These are phyloP conservation scores for Dryobota labecula DNA, from an alignment of 2,888 invertebrate genomes.

Conservation along the genomic window DNA sequence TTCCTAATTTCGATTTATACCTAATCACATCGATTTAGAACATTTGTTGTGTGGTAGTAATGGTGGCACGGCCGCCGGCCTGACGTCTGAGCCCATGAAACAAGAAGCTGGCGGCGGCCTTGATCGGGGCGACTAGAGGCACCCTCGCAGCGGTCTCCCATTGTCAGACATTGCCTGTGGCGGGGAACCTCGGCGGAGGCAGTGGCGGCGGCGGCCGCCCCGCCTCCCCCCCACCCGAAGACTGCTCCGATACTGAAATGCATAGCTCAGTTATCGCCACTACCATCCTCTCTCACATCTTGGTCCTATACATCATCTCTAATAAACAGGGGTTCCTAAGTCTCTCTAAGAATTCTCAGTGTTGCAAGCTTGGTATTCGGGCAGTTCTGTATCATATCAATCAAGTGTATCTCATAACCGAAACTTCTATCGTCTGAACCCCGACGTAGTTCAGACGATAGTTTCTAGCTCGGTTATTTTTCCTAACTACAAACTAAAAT, in stretches of 20 bases:
- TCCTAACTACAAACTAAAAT: background rate
- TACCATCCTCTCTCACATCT: background rate
- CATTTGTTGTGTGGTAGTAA: constrained; percentile 90
- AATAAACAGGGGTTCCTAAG: background rate
- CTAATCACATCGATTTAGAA: constrained; percentile 91
- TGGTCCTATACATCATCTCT: background rate
- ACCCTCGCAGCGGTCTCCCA: constrained; percentile 92
- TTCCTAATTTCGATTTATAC: constrained; percentile 83
- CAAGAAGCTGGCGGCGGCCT: constrained; percentile 93
- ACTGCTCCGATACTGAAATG: constrained; percentile 95
- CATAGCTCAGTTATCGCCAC: constrained; percentile 42
- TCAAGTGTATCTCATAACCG: background rate
- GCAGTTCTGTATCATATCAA: background rate
- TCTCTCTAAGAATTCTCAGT: constrained; percentile 20
- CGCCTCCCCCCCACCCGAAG: constrained; percentile 93
- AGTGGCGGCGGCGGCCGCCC: constrained; percentile 95
- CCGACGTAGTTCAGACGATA: background rate
- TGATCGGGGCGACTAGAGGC: constrained; percentile 91
- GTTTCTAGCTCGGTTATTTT: background rate
- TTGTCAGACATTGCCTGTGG: constrained; percentile 94
- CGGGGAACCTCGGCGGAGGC: constrained; percentile 95
- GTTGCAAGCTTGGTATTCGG: constrained; percentile 11
- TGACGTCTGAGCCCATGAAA: constrained; percentile 92
- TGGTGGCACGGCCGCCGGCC: constrained; percentile 84
- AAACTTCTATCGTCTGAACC: background rate